Base-by-base conservation (phyloP, 2,113 vertebrate species). In the Phyllostomus hastatus region DNA sequence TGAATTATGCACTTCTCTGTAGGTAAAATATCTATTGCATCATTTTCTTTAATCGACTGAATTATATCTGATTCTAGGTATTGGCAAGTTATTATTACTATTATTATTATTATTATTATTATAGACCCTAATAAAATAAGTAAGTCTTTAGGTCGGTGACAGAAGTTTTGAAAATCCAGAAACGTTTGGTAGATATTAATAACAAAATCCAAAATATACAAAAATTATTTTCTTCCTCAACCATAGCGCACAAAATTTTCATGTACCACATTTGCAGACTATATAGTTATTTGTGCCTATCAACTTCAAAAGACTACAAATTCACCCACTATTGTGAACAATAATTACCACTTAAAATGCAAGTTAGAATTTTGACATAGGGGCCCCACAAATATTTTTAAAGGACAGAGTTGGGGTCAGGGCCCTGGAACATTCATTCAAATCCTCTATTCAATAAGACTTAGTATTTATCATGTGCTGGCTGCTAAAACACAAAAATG, bases 221-320 rank as follows among this genome's bases (percentile, higher is more conserved):
- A 85, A 85, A 85, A 89, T 85, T 73, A 88, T 31, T 88, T 86
- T 95, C 59, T 91, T 48, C 59, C 24, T 88, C 57, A 85, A 70
- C 6, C 69, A 24, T 33, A 79, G 67, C 38, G 79, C 35, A 82
- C 14, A 94, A 93, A 91, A 86, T 54, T 57, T 85, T 10, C 72
- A 67, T 2, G 61, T 84, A 75, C 41, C 1, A 46, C 54, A 33
- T 94, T 86, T 88, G 48, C 26, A 54, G 35, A 70, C 33, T 7
- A 85, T 10, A 50, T 54, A 90, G 20, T 20, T 81, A 52, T 64
- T 81, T 89, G 57, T 81, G 57, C 22, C 57, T 75, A 46, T 0
- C 57, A 19, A 54, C 61, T 88, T 83, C 35, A 64, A 88, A 93
- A 93, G 59, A 46, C 24, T 86, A 17, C 12, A 82, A 90, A 75